phyloP scores from a whole-genome alignment of 35 echinoderm and acorn worm genomes.

The Nesometra sesokonis region DNA sequence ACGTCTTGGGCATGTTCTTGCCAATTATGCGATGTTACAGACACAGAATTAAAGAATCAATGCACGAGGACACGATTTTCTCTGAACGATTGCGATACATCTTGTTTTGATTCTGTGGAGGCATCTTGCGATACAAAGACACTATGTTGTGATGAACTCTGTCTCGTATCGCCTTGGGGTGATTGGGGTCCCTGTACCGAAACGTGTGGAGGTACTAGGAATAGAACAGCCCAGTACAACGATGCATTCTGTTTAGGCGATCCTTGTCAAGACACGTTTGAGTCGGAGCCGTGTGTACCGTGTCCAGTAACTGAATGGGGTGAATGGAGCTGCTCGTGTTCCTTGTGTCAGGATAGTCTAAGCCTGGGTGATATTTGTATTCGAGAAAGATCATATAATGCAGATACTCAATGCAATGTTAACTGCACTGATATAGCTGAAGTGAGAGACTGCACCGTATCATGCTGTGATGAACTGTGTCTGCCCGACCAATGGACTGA shows the following conservation, averaged over 20 bases:
- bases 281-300: background rate
- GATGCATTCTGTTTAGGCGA: background rate
- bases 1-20: background rate
- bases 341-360: background rate
- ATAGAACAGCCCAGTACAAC: background rate
- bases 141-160: background rate
- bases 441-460: background rate
- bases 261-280: background rate
- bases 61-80: background rate
- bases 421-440: background rate
- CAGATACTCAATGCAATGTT: background rate
- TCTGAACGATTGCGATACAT: background rate
- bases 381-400: background rate
- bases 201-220: background rate
- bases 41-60: background rate
- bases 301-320: background rate
- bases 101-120: background rate
- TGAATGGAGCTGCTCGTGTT: background rate
- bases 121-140: background rate
- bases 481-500: background rate
- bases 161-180: background rate
- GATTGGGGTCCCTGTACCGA: background rate
- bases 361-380: background rate
- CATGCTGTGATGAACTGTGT: background rate
- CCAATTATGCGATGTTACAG: background rate